phyloP scores from a whole-genome alignment of 2,113 vertebrate genomes.

The Cyrtonyx montezumae region DNA sequence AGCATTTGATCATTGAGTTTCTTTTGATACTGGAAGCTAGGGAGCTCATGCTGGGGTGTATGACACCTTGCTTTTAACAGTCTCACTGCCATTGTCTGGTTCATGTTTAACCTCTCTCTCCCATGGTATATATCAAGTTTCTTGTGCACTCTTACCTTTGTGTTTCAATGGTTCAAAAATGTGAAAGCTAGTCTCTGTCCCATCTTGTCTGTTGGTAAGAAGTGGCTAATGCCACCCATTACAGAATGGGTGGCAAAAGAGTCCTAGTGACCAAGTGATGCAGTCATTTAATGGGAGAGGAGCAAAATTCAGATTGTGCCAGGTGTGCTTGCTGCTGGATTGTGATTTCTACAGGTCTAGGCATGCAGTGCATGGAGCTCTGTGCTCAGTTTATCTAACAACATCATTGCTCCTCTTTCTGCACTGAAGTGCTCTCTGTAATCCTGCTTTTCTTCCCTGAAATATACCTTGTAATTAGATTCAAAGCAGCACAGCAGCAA shows the following conservation, averaged over 20 bases:
- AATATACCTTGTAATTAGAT: not conserved
- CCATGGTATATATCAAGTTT: not conserved
- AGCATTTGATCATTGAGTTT: not conserved
- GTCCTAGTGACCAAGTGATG: not conserved
- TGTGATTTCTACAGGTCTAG: not conserved
- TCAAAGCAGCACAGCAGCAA: not conserved
- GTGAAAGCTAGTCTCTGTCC: not conserved
- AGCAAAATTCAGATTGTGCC: not conserved
- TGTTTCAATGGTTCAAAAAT: not conserved
- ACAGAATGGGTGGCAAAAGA: not conserved
- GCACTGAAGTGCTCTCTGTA: not conserved
- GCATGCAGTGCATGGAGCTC: not conserved
- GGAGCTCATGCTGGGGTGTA: not conserved
- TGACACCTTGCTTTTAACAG: not conserved
- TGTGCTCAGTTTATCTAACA: not conserved
- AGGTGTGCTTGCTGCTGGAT: not conserved
- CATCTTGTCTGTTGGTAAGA: not conserved
- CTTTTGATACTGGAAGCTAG: not conserved
- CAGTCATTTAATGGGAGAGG: not conserved
- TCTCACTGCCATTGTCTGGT: not conserved
- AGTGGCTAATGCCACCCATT: too few species aligned
- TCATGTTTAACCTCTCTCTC: not conserved
- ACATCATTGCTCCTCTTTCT: not conserved
- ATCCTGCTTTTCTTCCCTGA: not conserved
- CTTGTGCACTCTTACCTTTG: not conserved